Evolutionary conservation across 2,113 vertebrate genomes (phyloP).

Genomic region (Lethenteron reissneri): DNA sequence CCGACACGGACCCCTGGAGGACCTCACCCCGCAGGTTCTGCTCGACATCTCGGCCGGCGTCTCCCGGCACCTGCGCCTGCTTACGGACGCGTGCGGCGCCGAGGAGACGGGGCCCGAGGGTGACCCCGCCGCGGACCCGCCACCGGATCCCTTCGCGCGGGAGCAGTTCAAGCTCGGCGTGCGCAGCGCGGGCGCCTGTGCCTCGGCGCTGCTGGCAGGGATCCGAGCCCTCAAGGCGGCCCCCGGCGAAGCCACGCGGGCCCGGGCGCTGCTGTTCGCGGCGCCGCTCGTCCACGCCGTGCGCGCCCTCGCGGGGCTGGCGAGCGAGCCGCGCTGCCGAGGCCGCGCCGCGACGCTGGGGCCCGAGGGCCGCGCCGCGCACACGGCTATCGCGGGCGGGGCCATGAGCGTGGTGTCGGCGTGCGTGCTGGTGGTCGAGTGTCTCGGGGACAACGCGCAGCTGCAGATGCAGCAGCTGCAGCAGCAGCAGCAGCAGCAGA

Average conservation of each 20-base stretch:
- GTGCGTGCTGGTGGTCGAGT: constrained; percentile 90
- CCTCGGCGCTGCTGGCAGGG: constrained; percentile 71
- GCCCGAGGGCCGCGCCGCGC: constrained; percentile 72
- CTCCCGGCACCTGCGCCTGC: constrained; percentile 65
- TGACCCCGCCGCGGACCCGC: constrained; percentile 44
- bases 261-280: constrained; percentile 71
- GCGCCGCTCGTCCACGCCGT: constrained; percentile 73
- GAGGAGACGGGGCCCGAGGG: no score
- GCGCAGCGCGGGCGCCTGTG: constrained; percentile 81
- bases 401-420: constrained; percentile 98
- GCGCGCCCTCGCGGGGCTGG: constrained; percentile 68
- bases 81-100: constrained; percentile 66
- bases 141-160: constrained; percentile 68
- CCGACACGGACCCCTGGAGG: constrained; percentile 42
- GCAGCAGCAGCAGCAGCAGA: constrained; percentile 51
- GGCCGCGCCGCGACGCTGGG: constrained; percentile 60
- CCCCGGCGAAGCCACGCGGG: constrained; percentile 63
- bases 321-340: constrained; percentile 87
- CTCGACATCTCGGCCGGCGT: constrained; percentile 86
- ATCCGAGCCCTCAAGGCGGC: constrained; percentile 75
- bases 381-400: constrained; percentile 81
- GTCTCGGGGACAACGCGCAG: constrained; percentile 70
- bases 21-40: constrained; percentile 74
- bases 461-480: constrained; percentile 67
- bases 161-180: constrained; percentile 92